Conservation (phyloP, 53 echinoderm and acorn worm species). For the Astropecten irregularis region DNA sequence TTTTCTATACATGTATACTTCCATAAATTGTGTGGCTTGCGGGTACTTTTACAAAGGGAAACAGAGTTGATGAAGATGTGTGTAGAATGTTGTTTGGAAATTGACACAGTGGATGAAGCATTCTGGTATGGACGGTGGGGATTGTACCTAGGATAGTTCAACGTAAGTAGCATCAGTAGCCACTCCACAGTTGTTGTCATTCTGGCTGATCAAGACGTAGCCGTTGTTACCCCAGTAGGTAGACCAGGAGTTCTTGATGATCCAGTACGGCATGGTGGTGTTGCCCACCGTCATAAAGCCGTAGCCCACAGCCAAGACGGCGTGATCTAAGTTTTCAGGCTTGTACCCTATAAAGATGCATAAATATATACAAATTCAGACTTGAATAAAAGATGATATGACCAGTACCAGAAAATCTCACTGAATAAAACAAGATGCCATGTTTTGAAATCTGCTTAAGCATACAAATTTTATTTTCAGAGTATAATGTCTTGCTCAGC, state of each 20-base stretch:
- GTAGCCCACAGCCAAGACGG: slow-evolving; percentile 88
- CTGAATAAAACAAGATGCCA: no score
- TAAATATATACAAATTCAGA: background rate
- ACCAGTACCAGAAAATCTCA: background rate
- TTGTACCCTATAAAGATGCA: slow-evolving; percentile 72
- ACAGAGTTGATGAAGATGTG: no score
- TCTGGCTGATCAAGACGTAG: slow-evolving; percentile 78
- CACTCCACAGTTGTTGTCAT: slow-evolving; percentile 95
- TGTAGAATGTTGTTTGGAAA: no score
- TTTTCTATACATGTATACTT: no score
- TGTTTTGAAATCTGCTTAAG: background rate
- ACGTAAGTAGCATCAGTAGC: slow-evolving; percentile 83
- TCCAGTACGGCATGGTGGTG: slow-evolving; percentile 64
- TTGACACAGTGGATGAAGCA: no score
- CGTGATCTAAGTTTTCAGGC: slow-evolving; percentile 75
- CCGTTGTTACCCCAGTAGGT: slow-evolving; percentile 97
- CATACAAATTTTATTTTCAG: no score
- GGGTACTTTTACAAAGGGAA: no score
- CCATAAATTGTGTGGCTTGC: no score
- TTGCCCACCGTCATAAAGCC: slow-evolving; percentile 41
- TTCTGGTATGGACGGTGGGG: no score
- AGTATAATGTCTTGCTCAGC: no score
- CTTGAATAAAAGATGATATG: background rate
- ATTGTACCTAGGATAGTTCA: background rate
- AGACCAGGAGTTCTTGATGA: slow-evolving; percentile 98